A percentile compares a stretch with the other conserved stretches of the same genome.
These are phyloP conservation scores for Cryptoprocta ferox DNA, from an alignment of 2,797 vertebrate genomes.

Conservation along the genomic window DNA sequence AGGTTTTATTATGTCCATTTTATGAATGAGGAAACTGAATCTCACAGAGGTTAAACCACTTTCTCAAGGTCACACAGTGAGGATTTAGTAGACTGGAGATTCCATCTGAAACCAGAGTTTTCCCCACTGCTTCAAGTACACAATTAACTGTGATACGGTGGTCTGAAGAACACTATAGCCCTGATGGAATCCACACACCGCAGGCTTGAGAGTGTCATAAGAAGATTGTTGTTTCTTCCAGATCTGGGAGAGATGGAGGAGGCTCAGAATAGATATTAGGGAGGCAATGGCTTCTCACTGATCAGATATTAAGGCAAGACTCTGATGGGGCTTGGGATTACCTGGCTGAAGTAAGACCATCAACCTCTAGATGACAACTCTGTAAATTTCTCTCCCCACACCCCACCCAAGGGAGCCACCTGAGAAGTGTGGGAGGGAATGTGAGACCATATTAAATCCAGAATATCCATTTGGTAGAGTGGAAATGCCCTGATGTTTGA, in stretches of 20 bases:
- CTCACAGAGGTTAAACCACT: not conserved
- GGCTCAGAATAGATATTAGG: not conserved
- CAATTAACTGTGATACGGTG: not conserved
- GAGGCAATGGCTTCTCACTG: not conserved
- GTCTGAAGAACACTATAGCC: not conserved
- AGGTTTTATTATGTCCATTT: not conserved
- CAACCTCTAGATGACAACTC: not conserved
- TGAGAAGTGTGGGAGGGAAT: slow-evolving; percentile 63
- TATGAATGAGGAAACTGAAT: not conserved
- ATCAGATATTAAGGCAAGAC: not conserved
- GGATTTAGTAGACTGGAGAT: not conserved
- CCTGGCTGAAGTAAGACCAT: not conserved
- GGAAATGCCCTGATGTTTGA: slow-evolving; percentile 84
- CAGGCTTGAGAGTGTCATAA: not conserved
- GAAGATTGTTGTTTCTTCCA: not conserved
- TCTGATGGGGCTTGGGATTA: not conserved
- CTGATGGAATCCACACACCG: not conserved
- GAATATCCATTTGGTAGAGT: slow-evolving; percentile 81
- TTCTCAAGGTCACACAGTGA: not conserved
- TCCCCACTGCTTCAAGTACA: not conserved
- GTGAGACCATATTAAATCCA: slow-evolving; percentile 78
- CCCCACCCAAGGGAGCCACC: not conserved
- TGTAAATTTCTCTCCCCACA: not conserved
- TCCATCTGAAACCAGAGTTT: not conserved
- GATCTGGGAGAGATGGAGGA: not conserved